Conservation (phyloP, 64 coral and sea anemone species). For the Actinia equina region DNA sequence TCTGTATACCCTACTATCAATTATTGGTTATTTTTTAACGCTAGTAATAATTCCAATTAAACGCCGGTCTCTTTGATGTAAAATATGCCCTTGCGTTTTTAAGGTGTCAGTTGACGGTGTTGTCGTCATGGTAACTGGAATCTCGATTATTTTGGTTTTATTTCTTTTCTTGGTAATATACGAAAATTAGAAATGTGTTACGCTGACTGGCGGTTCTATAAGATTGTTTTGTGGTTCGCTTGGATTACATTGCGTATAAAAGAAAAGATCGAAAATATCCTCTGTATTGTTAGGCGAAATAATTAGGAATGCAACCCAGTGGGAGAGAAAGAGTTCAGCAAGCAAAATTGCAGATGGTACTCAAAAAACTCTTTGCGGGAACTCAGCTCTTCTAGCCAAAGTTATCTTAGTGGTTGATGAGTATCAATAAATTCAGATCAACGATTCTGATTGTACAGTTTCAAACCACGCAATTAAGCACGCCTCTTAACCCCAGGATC, state of each 20-base stretch:
- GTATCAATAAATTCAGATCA: neutral
- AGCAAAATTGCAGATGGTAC: neutral
- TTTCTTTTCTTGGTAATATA: neutral
- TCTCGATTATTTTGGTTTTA: neutral
- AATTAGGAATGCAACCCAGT: neutral
- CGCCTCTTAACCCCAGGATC: neutral
- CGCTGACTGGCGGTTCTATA: too few species aligned
- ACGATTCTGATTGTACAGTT: neutral
- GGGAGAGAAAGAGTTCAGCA: neutral
- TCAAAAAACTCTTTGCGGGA: neutral
- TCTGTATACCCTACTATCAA: neutral
- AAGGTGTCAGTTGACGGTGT: neutral
- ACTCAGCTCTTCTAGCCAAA: neutral
- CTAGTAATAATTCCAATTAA: neutral
- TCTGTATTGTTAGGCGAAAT: neutral
- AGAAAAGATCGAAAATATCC: neutral
- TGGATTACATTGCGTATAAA: neutral
- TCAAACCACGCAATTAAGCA: neutral
- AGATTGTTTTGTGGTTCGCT: neutral
- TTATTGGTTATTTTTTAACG: neutral
- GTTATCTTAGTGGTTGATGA: neutral
- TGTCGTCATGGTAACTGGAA: neutral
- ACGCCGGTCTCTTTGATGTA: neutral
- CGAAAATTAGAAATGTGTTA: neutral
- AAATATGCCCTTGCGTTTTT: neutral